phyloP scores from a whole-genome alignment of 2,888 invertebrate species.

The Megamerina dolium region DNA sequence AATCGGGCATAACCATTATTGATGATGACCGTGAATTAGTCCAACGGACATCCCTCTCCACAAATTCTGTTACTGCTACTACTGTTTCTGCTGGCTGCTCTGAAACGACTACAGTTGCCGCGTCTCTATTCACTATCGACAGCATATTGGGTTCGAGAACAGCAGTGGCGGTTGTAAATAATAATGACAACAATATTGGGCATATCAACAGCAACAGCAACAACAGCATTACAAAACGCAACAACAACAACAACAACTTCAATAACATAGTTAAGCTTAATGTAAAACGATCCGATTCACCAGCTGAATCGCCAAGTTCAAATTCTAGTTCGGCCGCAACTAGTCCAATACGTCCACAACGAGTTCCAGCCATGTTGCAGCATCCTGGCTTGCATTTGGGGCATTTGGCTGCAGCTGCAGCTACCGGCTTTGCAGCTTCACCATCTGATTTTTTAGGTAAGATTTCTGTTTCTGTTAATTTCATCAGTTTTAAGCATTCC shows the following conservation, averaged over 20 bases:
- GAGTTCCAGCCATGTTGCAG: constrained; percentile 51
- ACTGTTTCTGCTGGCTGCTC: constrained; percentile 24
- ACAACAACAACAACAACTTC: constrained; percentile 13
- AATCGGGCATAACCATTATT: constrained; percentile 39
- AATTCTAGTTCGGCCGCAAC: constrained; percentile 54
- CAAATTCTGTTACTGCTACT: constrained; percentile 16
- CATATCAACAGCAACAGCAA: constrained; percentile 15
- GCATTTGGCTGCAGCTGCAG: constrained; percentile 60
- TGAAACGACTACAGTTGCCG: constrained; percentile 51
- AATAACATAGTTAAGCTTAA: constrained; percentile 18
- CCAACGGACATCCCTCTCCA: constrained; percentile 13
- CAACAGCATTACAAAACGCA: no score
- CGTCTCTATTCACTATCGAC: constrained; percentile 76
- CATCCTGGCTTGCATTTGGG: constrained; percentile 56
- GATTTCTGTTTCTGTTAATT: no score
- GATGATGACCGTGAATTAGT: constrained; percentile 37
- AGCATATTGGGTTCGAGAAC: constrained; percentile 63
- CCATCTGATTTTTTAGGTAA: constrained; percentile 77
- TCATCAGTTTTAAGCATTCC: no score
- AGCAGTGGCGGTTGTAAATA: constrained; percentile 7
- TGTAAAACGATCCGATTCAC: constrained; percentile 41
- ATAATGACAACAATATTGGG: constrained; percentile 18
- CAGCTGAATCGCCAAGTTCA: constrained; percentile 50
- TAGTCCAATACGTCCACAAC: constrained; percentile 49
- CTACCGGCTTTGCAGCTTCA: constrained; percentile 60